Base-by-base conservation (phyloP, 2,888 invertebrate species). In the Drosophila neutralis region DNA sequence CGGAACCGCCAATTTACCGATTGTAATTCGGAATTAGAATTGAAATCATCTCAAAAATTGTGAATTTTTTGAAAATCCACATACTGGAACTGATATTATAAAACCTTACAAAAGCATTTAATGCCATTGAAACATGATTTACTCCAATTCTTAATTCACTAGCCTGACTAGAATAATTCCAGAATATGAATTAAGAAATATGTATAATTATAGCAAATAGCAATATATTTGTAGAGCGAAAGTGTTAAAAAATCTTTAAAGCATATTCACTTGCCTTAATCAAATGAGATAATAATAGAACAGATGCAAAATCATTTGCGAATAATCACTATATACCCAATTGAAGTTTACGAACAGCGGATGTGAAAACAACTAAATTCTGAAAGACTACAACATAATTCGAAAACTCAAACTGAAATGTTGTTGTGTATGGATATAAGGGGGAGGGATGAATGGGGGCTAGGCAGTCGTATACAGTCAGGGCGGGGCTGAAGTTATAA, bases 361-460 rank as follows among this genome's bases (percentile, higher is more conserved):
- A 42, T 49, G 45, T 45, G 24, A 21, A 52, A 51, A 61, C 63
- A 73, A 53, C 59, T 56, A 72, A 49, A 72, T 70, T 64, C 35
- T 54, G 51, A 49, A 61, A 48, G 64, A 63, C 35, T 65, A 72
- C 72, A 79, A 76, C 76, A 79, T 66, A 58, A 79, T 76, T 69
- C 64, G 57, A 48, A 59, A 52, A 62, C 70, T 57, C 35, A 15
- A 69, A 52, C 36, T 52, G 56, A 69, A 69, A 56, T 54, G 69
- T 21, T 36, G 42, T 2, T 45, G 45, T 15, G 24, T 15, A 29
- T 38, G 36, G n/a, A 15, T n/a, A 5, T 29, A 4, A 18, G 6
- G 15, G 8, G 35, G 10, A n/a, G 13, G 36, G 27, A 24, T 15
- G 21, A 11, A 10, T 33, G 49, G 49, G 7, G 53, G 35, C 29